Base-by-base conservation (phyloP, 2,888 invertebrate genomes). In the Chorisops tibialis region DNA sequence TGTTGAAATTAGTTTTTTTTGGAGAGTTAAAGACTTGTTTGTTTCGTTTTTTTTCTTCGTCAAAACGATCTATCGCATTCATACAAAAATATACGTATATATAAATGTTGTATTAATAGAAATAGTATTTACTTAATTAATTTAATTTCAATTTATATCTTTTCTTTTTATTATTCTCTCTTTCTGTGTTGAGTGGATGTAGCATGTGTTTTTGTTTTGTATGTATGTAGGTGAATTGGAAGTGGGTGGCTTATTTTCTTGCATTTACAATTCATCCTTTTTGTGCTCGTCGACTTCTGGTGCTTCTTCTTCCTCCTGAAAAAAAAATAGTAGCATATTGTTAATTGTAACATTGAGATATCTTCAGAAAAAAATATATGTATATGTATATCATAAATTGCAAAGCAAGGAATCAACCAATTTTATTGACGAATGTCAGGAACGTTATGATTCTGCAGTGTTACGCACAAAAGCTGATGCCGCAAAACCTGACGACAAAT, bases 261-360 rank as follows among this genome's bases (percentile, higher is more conserved):
- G 12, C 37, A 11, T 74, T 78, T 78, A 78, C 77, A 78, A 76
- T 70, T 78, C 78, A 72, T 78, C 78, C 73, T 75, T 78, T 70
- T 75, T 74, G 69, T 72, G 73, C 68, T 74, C 71, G 61, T 73
- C 68, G 50, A 67, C 68, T 54, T 49, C 72, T 5, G 65, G 51
- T 45, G 68, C 66, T 62, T 74, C 74, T 50, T 73, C 59, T 62
- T 72, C 73, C 64, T 70, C 73, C 71, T 71, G 63, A 4, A 67
- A 63, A 63, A 39, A 22, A 35, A 30, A 35, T 16, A 35, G 18
- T 30, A 51, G n/a, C 1, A 14, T 16, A 16, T 6, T 30, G 16
- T 37, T 16, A 14, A 4, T 4, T 16, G 6, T 47, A 4, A 9
- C 19, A 19, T 47, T 4, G 19, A 47, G 14, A 43, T 11, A 6